Base-by-base conservation (phyloP, 2,888 invertebrate species). In the Rhamphomyia laevipes region DNA sequence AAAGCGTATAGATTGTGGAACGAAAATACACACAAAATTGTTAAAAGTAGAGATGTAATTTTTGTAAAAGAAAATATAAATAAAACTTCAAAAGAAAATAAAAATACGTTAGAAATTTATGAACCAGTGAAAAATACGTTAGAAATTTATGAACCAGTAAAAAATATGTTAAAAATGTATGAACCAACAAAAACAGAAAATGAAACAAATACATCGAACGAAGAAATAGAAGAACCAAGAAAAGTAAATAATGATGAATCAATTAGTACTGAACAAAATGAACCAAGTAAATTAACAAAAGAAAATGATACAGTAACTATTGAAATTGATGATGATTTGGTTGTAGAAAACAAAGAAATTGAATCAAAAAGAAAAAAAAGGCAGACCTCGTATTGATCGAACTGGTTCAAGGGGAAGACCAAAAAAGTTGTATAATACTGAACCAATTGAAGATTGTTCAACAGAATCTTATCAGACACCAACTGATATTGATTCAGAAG, bases 1-100 rank as follows among this genome's bases (percentile, higher is more conserved):
- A 47, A 47, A 33, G 42, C 47, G 11, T 47, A 17, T 17, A 15
- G 42, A 11, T 31, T 47, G 17, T 47, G 17, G 17, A 10, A 21
- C 4, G 3, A 6, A 5, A 21, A 23, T n/a, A 44, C 15, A 3
- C 35, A 13, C 5, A 30, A 48, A 27, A 15, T 46, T 9, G 5
- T 40, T 13, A 31, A 27, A 17, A 46, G 46, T 27, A 16, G 41
- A 37, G 45, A 46, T 33, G 46, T 46, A 2, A 21, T 33, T 12
- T 33, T 33, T 9, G 33, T 33, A 33, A 33, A 33, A 12, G 33
- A 33, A 13, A 12, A 12, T 11, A 33, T 33, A 5, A 33, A 33
- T 13, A 33, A 33, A 11, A 33, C 3, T 33, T 33, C 7, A 33
- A 33, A 33, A 12, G 33, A 33, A 33, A 12, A 33, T 33, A 33